These are phyloP conservation scores for Chrysolina oricalcia DNA, from an alignment of 2,888 invertebrate species.

Conservation along the genomic window DNA sequence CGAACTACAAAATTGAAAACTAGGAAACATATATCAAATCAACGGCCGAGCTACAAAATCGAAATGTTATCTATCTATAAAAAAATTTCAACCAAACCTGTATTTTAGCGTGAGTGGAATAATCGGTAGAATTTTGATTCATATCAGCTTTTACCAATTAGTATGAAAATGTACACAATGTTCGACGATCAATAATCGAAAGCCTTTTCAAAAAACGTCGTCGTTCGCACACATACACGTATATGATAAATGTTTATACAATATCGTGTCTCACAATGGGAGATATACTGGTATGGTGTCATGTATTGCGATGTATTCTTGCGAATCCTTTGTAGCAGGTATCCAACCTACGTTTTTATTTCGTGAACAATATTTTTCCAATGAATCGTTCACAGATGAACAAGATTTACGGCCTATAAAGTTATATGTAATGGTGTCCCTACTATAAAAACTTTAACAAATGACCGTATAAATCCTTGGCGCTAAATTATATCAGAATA, in stretches of 20 bases:
- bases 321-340: constrained; percentile 30
- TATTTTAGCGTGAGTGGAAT: too few species aligned
- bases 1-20: too few species aligned
- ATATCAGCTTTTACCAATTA: neutral
- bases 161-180: neutral
- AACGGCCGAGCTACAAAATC: too few species aligned
- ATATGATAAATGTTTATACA: constrained; percentile 10
- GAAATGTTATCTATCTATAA: too few species aligned
- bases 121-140: too few species aligned
- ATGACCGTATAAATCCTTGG: constrained; percentile 16
- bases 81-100: too few species aligned
- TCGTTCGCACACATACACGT: neutral
- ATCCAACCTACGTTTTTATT: constrained; percentile 35
- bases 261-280: constrained; percentile 29
- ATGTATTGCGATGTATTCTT: constrained; percentile 25
- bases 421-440: constrained; percentile 29
- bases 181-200: neutral
- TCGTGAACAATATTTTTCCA: constrained; percentile 23
- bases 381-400: constrained; percentile 23
- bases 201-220: neutral
- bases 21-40: too few species aligned
- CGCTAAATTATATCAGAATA: constrained; percentile 25
- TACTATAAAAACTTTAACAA: constrained; percentile 19
- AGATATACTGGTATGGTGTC: constrained; percentile 29
- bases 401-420: constrained; percentile 37